Conservation (phyloP, 2,797 vertebrate genomes). For the Schizopygopsis pylzovi region DNA sequence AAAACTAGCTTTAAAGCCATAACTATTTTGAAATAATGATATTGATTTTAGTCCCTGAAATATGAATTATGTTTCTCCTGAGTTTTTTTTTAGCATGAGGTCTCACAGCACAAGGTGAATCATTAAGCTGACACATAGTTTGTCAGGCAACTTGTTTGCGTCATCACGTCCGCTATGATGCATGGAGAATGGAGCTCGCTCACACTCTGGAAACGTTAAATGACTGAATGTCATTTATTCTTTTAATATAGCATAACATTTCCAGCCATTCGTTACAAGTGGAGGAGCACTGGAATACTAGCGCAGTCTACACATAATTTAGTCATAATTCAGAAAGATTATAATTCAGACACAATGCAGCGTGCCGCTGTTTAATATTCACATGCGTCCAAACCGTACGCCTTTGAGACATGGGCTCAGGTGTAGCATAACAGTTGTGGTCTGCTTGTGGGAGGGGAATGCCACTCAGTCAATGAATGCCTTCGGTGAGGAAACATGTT, state of each 20-base stretch:
- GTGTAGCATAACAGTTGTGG: slow-evolving; percentile 75
- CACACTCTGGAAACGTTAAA: slow-evolving; percentile 42
- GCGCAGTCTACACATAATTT: slow-evolving; percentile 31
- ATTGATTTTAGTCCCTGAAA: slow-evolving; percentile 25
- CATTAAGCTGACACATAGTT: slow-evolving; percentile 34
- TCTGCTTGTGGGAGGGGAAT: slow-evolving; percentile 75
- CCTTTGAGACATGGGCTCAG: slow-evolving; percentile 74
- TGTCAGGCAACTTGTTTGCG: slow-evolving; percentile 36
- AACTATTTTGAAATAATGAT: slow-evolving; percentile 3
- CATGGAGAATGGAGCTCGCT: slow-evolving; percentile 37
- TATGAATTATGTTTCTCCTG: slow-evolving; percentile 23
- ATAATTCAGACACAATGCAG: slow-evolving; percentile 65
- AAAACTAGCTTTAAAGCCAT: not conserved
- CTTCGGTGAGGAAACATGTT: slow-evolving; percentile 42
- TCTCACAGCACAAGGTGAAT: slow-evolving; percentile 40
- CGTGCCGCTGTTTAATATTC: slow-evolving; percentile 80
- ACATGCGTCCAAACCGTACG: slow-evolving; percentile 75
- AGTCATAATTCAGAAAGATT: slow-evolving; percentile 45
- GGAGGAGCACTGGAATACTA: slow-evolving; percentile 5
- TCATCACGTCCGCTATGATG: slow-evolving; percentile 22
- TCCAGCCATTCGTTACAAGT: slow-evolving; percentile 37
- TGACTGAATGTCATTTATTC: slow-evolving; percentile 49
- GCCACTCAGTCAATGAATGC: slow-evolving; percentile 80
- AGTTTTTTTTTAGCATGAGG: slow-evolving; percentile 28
- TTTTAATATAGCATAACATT: slow-evolving; percentile 49